These are phyloP conservation scores for Cynopterus brachyotis DNA, from an alignment of 2,113 vertebrate species.

Conservation along the genomic window DNA sequence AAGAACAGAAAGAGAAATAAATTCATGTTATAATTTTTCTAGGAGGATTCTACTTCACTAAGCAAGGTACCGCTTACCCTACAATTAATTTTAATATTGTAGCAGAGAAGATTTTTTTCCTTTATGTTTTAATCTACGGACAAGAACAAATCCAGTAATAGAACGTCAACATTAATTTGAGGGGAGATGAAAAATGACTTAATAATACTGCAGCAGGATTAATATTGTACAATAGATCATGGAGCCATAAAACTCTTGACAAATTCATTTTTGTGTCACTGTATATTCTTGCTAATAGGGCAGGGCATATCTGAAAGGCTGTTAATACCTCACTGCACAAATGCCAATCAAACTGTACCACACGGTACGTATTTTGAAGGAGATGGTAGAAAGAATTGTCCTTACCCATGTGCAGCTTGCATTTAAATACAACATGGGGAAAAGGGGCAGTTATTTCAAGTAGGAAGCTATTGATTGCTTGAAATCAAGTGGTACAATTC, in stretches of 20 bases:
- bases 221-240: slow-evolving; percentile 78
- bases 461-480: slow-evolving; percentile 47
- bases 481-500: slow-evolving; percentile 64
- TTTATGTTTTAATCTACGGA: slow-evolving; percentile 80
- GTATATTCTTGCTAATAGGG: slow-evolving; percentile 80
- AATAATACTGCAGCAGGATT: slow-evolving; percentile 80
- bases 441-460: slow-evolving; percentile 25
- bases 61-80: slow-evolving; percentile 73
- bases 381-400: neutral
- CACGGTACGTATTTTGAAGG: neutral
- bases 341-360: slow-evolving; percentile 30
- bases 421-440: slow-evolving; percentile 43
- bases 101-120: slow-evolving; percentile 69
- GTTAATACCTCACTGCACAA: slow-evolving; percentile 77
- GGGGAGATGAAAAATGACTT: slow-evolving; percentile 84
- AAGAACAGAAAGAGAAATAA: slow-evolving; percentile 67
- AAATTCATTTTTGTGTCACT: slow-evolving; percentile 80
- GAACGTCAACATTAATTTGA: slow-evolving; percentile 82
- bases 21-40: slow-evolving; percentile 66
- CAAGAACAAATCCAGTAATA: slow-evolving; percentile 83
- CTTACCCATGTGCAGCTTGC: slow-evolving; percentile 20
- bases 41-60: slow-evolving; percentile 73
- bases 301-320: slow-evolving; percentile 56
- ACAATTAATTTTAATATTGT: slow-evolving; percentile 82
- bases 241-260: slow-evolving; percentile 81